These are phyloP conservation scores for Odontesthes bonariensis DNA, from an alignment of 2,113 vertebrate species.

Conservation along the genomic window DNA sequence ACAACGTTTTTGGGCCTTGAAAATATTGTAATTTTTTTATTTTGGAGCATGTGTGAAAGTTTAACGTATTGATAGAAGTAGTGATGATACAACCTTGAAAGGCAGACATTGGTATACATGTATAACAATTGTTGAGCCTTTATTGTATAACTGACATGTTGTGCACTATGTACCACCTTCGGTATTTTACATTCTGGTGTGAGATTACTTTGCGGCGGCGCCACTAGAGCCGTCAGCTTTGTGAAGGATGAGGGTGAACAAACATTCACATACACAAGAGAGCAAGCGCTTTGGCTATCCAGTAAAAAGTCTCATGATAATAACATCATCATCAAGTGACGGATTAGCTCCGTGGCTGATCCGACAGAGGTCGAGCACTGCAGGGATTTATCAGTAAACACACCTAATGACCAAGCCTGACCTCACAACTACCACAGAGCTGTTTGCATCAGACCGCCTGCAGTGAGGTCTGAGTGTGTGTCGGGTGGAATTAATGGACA, in stretches of 20 bases:
- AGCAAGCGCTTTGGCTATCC: not conserved
- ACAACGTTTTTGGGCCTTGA: too few species aligned
- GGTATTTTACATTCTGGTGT: not conserved
- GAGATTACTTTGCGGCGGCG: not conserved
- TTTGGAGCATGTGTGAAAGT: too few species aligned
- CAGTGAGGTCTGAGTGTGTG: not conserved
- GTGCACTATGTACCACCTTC: not conserved
- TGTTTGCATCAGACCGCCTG: not conserved
- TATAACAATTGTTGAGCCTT: not conserved
- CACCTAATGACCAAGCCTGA: conserved; percentile 9
- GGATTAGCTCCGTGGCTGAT: conserved; percentile 32
- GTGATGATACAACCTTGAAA: too few species aligned
- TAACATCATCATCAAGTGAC: conserved; percentile 43
- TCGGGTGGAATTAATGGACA: conserved; percentile 22
- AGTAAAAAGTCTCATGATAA: not conserved
- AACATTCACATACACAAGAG: not conserved
- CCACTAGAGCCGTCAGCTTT: not conserved
- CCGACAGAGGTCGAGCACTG: conserved; percentile 6
- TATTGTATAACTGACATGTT: too few species aligned
- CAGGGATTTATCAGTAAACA: conserved; percentile 23
- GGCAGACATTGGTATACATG: too few species aligned
- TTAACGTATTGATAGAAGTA: too few species aligned
- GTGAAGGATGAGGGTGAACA: not conserved
- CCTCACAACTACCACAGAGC: conserved; percentile 21
- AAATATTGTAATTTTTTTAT: too few species aligned